Evolutionary conservation across 2,113 vertebrate genomes (phyloP), one percentile per base, ranked within the genome.

Genomic region (Melanerpes aurifrons): DNA sequence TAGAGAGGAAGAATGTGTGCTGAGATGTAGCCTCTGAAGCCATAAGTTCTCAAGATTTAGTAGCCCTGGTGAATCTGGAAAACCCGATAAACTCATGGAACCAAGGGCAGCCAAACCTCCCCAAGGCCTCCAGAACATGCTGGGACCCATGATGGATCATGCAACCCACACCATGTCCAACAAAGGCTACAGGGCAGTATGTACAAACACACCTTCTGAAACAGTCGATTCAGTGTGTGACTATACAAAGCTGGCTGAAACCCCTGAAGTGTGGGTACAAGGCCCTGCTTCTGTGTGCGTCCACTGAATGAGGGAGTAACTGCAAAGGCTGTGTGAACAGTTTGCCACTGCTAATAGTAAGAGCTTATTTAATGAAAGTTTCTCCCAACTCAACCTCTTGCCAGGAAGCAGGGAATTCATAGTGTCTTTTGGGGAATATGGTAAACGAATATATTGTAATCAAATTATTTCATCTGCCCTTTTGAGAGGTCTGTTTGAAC

Each of bases 131-230:
- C 69, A 73, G 56, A 18, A 19, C 13, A 40, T 13, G 19, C 13
- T 8, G 18, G 29, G 4, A 1, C n/a, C 26, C 18, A 13, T 0
- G 4, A 18, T 0, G 1, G 14, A 12, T 4, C 1, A 0, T 3
- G 17, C 43, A 53, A 43, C 31, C 7, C 21, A 31, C 53, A n/a
- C 1, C 3, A 8, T 24, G 57, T 8, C 21, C 85, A 12, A 37
- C 56, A 31, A 24, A 45, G 32, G 26, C 25, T 20, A 16, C 32
- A 58, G 40, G 31, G 22, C 48, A 63, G 5, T 25, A 7, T 6
- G 4, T 7, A 26, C 35, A 28, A 72, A 6, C 43, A 17, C 11
- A 14, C 7, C 31, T 26, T 26, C 37, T 69, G 57, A 35, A 73
- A 40, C 0, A 2, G 59, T n/a, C 14, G 17, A 13, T 12, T 3